Evolutionary conservation across 1,140 invertebrate species (phyloP), one percentile per base, ranked within the genome.

Genomic region (Drosophila pseudoobscura): DNA sequence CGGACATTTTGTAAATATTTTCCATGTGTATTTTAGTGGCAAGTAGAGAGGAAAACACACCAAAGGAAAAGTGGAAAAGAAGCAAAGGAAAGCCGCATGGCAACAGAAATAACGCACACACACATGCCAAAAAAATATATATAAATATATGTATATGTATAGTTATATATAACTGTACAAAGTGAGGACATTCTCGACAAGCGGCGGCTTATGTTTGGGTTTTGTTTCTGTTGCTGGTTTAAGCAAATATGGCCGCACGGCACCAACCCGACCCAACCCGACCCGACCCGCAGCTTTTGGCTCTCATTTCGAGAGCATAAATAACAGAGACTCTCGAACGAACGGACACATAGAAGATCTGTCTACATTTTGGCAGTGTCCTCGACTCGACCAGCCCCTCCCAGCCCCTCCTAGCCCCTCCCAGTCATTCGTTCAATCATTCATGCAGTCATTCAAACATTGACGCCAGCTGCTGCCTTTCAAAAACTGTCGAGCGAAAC

Each of bases 391-490:
- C 5, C 22, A 29, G 47, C 24, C 24, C 4, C 11, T 8, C 13
- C 49, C 4, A 46, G 11, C 22, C 41, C 39, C 20, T 7, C 13
- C 11, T 53, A 56, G 26, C 68, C 52, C 44, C 29, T 75, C 45
- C 59, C 62, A 63, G 35, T 68, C 78, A 71, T 71, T 73, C 62
- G 77, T 75, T 80, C 78, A 80, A 80, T 80, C 78, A 80, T 80
- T 80, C 78, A 80, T 80, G 72, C 74, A 73, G 62, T 80, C 78
- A 80, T 80, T 80, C 78, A 80, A 76, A 76, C 73, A 80, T 80
- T 80, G 78, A 80, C 73, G 78, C 60, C 78, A 80, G 73, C 78
- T 80, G 62, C 57, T 75, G 46, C 31, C 63, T 69, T 69, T 69
- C 63, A 57, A 43, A 55, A 26, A 69, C 43, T 52, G 65, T 69